Evolutionary conservation across 2,113 vertebrate species (phyloP).

Genomic region (Eulemur macaco): DNA sequence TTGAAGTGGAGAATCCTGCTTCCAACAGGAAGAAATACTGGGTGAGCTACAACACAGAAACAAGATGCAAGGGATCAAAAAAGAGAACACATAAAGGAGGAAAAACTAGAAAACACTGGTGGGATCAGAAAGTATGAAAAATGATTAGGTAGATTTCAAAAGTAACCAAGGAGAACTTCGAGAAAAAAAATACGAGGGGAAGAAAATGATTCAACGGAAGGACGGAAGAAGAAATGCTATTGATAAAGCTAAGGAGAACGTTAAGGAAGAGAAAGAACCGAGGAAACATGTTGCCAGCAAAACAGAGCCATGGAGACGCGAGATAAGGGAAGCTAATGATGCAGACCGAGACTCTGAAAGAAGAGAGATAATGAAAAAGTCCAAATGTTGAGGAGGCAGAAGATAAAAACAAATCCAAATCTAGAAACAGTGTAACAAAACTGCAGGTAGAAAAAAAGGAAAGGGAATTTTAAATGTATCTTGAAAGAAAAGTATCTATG

Average conservation of each 20-base stretch:
- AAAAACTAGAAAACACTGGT: background rate
- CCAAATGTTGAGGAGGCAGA: background rate
- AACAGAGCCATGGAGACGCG: background rate
- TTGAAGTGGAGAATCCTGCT: background rate
- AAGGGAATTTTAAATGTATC: background rate
- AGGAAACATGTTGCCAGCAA: background rate
- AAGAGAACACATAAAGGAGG: background rate
- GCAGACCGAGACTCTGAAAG: background rate
- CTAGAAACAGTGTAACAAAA: background rate
- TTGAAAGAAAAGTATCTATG: background rate
- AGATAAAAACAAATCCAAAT: background rate
- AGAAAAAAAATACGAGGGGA: background rate
- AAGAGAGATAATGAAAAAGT: background rate
- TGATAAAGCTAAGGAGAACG: background rate
- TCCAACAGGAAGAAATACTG: background rate
- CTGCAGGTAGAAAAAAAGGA: background rate
- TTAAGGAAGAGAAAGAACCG: background rate
- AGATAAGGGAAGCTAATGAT: background rate
- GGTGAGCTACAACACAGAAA: rapidly evolving
- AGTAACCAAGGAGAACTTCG: background rate
- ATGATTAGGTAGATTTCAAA: background rate
- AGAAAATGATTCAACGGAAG: background rate
- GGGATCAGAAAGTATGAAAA: background rate
- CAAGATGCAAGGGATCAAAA: background rate
- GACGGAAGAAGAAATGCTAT: background rate